These are phyloP conservation scores for Isichthys henryi DNA, from an alignment of 2,113 vertebrate species.

Conservation along the genomic window DNA sequence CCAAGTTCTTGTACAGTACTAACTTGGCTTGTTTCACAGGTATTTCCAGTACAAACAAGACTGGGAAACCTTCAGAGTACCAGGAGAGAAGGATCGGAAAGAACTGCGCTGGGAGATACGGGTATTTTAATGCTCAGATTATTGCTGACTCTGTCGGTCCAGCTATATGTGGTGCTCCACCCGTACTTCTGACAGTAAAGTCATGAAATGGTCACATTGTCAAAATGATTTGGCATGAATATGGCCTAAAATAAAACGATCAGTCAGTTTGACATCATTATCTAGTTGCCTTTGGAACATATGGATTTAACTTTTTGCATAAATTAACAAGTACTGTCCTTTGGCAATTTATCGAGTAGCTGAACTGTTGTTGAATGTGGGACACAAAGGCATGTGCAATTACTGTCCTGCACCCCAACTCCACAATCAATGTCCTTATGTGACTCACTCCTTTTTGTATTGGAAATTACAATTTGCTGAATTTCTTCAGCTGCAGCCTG, in stretches of 20 bases:
- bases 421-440: background rate
- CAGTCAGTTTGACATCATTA: background rate
- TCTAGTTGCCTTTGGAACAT: background rate
- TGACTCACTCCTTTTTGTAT: background rate
- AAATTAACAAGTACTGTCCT: background rate
- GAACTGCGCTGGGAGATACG: slow-evolving; percentile 55
- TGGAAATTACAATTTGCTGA: background rate
- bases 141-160: background rate
- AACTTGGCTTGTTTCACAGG: slow-evolving; percentile 34
- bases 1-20: background rate
- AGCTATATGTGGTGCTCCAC: background rate
- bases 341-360: background rate
- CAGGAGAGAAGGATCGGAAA: slow-evolving; percentile 58
- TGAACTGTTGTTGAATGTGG: background rate
- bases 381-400: background rate
- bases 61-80: slow-evolving; percentile 60
- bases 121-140: slow-evolving; percentile 38
- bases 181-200: too few species aligned
- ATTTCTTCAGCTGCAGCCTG: background rate
- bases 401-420: background rate
- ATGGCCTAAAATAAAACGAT: background rate
- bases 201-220: background rate
- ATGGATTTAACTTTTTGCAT: background rate
- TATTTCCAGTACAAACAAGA: slow-evolving; percentile 67
- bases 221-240: background rate